Conservation (phyloP, 2,797 vertebrate genomes). For the Pangasius krempfi region DNA sequence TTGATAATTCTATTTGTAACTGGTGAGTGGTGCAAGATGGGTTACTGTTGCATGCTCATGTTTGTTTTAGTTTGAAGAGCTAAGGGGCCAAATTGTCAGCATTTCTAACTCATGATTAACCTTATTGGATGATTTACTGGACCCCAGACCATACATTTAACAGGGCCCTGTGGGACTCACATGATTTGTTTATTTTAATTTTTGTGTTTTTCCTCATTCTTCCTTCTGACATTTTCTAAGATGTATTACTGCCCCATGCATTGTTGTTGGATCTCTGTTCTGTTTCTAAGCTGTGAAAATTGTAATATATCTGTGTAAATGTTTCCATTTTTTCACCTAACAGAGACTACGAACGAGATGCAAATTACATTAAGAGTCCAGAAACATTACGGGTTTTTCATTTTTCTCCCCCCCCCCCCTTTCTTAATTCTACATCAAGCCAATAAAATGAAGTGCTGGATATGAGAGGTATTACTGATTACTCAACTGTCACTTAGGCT, state of each 20-base stretch:
- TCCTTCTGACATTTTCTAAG: slow-evolving; percentile 45
- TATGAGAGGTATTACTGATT: slow-evolving; percentile 22
- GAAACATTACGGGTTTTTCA: slow-evolving; percentile 39
- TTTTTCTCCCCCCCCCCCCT: neutral
- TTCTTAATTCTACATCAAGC: slow-evolving; percentile 42
- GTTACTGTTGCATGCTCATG: slow-evolving; percentile 39
- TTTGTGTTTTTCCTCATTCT: neutral
- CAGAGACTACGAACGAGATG: slow-evolving; percentile 38
- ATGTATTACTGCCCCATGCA: slow-evolving; percentile 58
- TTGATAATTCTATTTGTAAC: slow-evolving; percentile 54
- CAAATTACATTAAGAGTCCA: slow-evolving; percentile 35
- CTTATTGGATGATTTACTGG: slow-evolving; percentile 16
- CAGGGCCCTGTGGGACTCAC: slow-evolving; percentile 19
- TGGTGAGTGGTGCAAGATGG: slow-evolving; percentile 37
- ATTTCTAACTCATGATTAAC: slow-evolving; percentile 30
- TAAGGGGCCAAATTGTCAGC: slow-evolving; percentile 42
- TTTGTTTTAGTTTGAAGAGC: slow-evolving; percentile 34
- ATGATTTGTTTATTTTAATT: neutral
- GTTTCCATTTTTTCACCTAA: slow-evolving; percentile 57
- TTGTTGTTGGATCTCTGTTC: slow-evolving; percentile 49
- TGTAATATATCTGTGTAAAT: slow-evolving; percentile 73
- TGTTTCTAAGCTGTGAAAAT: slow-evolving; percentile 77
- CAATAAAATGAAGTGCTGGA: slow-evolving; percentile 60
- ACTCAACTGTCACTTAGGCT: slow-evolving; percentile 2
- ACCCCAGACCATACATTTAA: slow-evolving; percentile 1